Conservation (phyloP, 92 coral and sea anemone species). For the Zoanthus gigantus region DNA sequence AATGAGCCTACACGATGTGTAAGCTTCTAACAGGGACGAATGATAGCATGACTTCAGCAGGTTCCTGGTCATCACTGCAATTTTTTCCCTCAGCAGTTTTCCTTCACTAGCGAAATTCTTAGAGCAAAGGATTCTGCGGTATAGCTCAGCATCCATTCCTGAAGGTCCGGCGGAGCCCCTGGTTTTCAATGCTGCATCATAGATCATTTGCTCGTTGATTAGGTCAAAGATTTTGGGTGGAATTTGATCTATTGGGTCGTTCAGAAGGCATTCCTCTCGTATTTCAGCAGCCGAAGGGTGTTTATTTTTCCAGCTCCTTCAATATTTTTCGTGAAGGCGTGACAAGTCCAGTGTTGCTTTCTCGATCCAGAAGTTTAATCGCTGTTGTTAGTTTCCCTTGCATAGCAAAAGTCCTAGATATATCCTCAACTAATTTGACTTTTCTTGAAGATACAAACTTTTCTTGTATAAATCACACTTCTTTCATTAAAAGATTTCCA, state of each 20-base stretch:
- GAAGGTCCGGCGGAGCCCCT: neutral
- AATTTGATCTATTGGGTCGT: constrained; percentile 38
- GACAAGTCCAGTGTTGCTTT: constrained; percentile 33
- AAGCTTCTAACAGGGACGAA: constrained; percentile 11
- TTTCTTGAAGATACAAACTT: constrained; percentile 51
- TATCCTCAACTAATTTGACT: constrained; percentile 53
- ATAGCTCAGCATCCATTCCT: too few species aligned
- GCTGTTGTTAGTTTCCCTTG: constrained; percentile 53
- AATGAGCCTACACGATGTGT: neutral
- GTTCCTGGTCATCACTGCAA: constrained; percentile 40
- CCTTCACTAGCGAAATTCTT: constrained; percentile 53
- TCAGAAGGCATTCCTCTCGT: constrained; percentile 33
- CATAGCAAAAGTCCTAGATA: constrained; percentile 33
- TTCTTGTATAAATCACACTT: constrained; percentile 61
- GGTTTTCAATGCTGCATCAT: constrained; percentile 41
- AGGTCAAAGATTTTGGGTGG: constrained; percentile 41
- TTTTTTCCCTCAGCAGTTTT: constrained; percentile 50
- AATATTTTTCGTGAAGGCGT: constrained; percentile 28
- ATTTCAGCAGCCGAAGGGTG: constrained; percentile 37
- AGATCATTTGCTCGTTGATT: constrained; percentile 39
- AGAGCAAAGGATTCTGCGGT: constrained; percentile 24
- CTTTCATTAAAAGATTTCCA: constrained; percentile 53
- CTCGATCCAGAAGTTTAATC: constrained; percentile 43
- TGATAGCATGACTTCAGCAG: constrained; percentile 19
- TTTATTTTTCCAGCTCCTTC: constrained; percentile 33